A percentile compares a stretch with the other conserved stretches of the same genome.
These are phyloP conservation scores for Adrianichthys oophorus DNA, from an alignment of 2,797 vertebrate species.

Conservation along the genomic window DNA sequence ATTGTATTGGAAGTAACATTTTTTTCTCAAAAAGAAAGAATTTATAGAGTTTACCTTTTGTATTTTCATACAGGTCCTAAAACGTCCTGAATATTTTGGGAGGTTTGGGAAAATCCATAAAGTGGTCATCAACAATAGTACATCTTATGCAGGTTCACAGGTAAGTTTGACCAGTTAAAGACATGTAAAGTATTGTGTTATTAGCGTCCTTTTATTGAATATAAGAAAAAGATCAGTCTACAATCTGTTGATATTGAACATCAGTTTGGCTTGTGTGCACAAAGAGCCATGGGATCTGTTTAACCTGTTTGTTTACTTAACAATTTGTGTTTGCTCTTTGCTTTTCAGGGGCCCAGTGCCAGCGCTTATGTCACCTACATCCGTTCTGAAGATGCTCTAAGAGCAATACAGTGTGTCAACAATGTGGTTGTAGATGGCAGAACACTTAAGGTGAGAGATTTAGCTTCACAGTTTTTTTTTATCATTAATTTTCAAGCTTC, in stretches of 20 bases:
- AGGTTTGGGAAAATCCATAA: conserved; percentile 99
- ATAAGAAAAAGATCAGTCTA: no score
- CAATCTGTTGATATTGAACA: conserved; percentile 1
- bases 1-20: not conserved
- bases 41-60: not conserved
- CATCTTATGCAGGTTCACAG: conserved; percentile 99
- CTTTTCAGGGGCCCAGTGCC: conserved; percentile 92
- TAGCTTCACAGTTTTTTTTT: not conserved
- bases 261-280: not conserved
- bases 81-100: conserved; percentile 98
- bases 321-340: conserved; percentile 27
- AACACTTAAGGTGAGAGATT: conserved; percentile 90
- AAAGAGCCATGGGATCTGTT: conserved; percentile 4
- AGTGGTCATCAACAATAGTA: conserved; percentile 99
- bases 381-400: conserved; percentile 96
- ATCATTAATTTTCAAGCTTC: conserved; percentile 6
- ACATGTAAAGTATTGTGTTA: not conserved
- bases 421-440: conserved; percentile 98
- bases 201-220: not conserved
- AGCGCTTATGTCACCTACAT: conserved; percentile 99
- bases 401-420: conserved; percentile 99
- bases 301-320: conserved; percentile 24
- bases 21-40: no score
- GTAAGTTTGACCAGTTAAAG: conserved; percentile 64
- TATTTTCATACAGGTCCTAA: conserved; percentile 87